phyloP scores from a whole-genome alignment of 2,888 invertebrate species.

The Aproaerema taeniolella region DNA sequence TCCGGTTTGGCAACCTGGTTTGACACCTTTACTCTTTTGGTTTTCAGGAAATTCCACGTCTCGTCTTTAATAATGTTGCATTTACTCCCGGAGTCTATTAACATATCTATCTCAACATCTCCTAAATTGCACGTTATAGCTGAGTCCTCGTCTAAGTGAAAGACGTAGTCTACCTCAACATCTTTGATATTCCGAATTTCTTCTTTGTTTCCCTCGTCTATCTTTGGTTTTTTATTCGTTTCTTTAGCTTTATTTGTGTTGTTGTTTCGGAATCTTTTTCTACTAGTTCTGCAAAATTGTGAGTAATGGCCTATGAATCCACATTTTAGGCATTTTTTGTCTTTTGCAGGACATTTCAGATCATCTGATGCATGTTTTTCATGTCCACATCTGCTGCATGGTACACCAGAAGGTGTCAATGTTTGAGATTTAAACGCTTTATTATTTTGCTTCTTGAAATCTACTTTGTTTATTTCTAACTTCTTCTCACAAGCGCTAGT shows the following conservation, averaged over 20 bases:
- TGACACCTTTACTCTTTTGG: background rate
- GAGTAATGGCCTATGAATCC: background rate
- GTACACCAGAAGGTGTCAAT: background rate
- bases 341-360: background rate
- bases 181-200: no score
- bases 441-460: background rate
- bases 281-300: background rate
- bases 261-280: no score
- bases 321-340: background rate
- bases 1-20: slow-evolving; percentile 16
- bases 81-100: slow-evolving; percentile 24
- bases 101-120: slow-evolving; percentile 14
- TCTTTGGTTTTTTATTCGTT: no score
- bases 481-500: background rate
- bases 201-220: no score
- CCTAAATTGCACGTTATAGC: slow-evolving; percentile 17
- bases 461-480: background rate
- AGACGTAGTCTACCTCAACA: slow-evolving; percentile 23
- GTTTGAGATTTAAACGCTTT: background rate
- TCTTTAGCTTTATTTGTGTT: no score
- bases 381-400: background rate
- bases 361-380: background rate
- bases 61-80: slow-evolving; percentile 18
- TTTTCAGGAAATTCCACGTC: slow-evolving; percentile 20
- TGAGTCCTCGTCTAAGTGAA: slow-evolving; percentile 18